Conservation (phyloP, 2,113 vertebrate genomes). For the Microtus montanus region DNA sequence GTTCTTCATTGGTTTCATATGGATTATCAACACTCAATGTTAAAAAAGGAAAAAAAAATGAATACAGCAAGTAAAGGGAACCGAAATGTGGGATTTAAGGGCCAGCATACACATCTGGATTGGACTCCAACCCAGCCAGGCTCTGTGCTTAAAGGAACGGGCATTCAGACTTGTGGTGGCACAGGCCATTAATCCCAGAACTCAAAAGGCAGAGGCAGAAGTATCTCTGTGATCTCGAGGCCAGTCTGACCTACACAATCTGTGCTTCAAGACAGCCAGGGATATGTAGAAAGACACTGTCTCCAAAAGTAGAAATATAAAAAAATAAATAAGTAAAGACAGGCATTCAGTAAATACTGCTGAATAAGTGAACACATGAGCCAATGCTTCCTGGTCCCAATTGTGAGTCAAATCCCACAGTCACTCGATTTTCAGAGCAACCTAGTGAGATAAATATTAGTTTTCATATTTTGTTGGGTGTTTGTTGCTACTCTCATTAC, state of each 20-base stretch:
- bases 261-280: not conserved
- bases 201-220: not conserved
- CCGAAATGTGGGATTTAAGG: not conserved
- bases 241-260: not conserved
- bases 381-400: not conserved
- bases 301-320: not conserved
- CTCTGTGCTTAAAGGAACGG: not conserved
- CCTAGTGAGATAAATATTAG: not conserved
- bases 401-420: not conserved
- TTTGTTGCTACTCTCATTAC: not conserved
- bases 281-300: not conserved
- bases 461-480: not conserved
- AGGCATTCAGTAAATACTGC: not conserved
- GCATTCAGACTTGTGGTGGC: not conserved
- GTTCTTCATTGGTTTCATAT: not conserved
- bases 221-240: not conserved
- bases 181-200: not conserved
- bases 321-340: not conserved
- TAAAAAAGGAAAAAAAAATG: not conserved
- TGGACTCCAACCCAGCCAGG: not conserved
- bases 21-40: not conserved
- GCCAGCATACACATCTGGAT: not conserved
- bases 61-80: not conserved
- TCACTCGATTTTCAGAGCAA: not conserved
- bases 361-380: too few species aligned